Conservation (phyloP, 1,140 invertebrate species). For the Pygmarrhopalites habei region DNA sequence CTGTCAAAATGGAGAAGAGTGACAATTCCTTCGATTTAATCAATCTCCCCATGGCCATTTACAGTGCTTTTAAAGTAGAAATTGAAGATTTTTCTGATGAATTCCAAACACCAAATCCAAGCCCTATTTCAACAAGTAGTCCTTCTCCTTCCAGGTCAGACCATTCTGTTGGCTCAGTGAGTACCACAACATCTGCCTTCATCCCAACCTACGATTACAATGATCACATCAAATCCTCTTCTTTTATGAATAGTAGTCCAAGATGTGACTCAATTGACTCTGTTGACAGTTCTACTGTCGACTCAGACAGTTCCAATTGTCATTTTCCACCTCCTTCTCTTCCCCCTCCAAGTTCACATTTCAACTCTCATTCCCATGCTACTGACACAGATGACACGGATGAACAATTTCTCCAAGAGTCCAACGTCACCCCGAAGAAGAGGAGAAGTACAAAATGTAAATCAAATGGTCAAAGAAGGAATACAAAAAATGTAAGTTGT, state of each 20-base stretch:
- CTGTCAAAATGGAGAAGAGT: not conserved
- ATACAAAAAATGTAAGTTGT: conserved; percentile 3
- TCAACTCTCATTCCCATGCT: too few relatives aligned
- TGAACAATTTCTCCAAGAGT: too few relatives aligned
- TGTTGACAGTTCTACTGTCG: not conserved
- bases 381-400: too few relatives aligned
- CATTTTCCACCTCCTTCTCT: too few relatives aligned
- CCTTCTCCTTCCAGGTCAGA: too few relatives aligned
- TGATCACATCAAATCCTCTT: not conserved
- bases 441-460: too few relatives aligned
- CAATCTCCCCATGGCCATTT: not conserved
- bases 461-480: not conserved
- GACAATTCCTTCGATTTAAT: not conserved
- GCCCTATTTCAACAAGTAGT: not conserved
- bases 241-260: not conserved
- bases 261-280: not conserved
- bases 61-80: conserved; percentile 3
- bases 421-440: too few relatives aligned
- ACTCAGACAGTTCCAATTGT: not conserved
- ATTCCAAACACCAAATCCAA: not conserved
- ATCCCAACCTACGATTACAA: not conserved
- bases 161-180: too few relatives aligned
- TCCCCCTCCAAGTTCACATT: too few relatives aligned
- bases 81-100: conserved; percentile 3
- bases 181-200: not conserved